Base-by-base conservation (phyloP, 2,888 invertebrate species). In the Drosophila kuntzei region DNA sequence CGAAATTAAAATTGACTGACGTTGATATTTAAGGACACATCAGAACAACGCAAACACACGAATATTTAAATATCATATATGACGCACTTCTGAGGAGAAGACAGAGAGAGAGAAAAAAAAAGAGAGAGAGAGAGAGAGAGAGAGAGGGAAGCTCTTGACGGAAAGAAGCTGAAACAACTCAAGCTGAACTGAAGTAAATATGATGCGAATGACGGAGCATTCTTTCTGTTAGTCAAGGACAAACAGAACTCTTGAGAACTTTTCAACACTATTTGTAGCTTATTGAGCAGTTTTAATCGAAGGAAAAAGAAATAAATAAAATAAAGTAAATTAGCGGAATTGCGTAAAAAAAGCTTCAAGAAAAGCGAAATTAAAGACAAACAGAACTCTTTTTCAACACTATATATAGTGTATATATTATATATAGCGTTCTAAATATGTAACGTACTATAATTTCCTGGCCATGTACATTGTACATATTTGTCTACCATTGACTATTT, bases 1-100 rank as follows among this genome's bases (percentile, higher is more conserved):
- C 58, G 64, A 86, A 84, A 84, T 86, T 80, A 83, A 84, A 86
- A 84, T 83, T 84, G 83, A 84, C 83, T 86, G 83, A 80, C 83
- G 71, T 80, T 79, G 68, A 83, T 82, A 80, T 82, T 82, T 66
- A 71, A 70, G 69, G 71, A 72, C 73, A 66, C 53, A 67, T 57
- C 59, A 18, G 49, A 25, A 41, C 59, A 54, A 43, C 27, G n/a
- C 11, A 41, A 27, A 22, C 29, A 43, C n/a, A n/a, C n/a, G n/a
- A n/a, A n/a, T n/a, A n/a, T n/a, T n/a, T n/a, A n/a, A n/a, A n/a
- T n/a, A n/a, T n/a, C n/a, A n/a, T n/a, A n/a, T n/a, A n/a, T n/a
- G n/a, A n/a, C n/a, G n/a, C n/a, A n/a, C 39, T 8, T 39, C 27
- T 11, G 7, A 8, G 1, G 4, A 34, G 12, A 2, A 3, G 2